Base-by-base conservation (phyloP, 2,113 vertebrate genomes). In the Callipepla squamata region DNA sequence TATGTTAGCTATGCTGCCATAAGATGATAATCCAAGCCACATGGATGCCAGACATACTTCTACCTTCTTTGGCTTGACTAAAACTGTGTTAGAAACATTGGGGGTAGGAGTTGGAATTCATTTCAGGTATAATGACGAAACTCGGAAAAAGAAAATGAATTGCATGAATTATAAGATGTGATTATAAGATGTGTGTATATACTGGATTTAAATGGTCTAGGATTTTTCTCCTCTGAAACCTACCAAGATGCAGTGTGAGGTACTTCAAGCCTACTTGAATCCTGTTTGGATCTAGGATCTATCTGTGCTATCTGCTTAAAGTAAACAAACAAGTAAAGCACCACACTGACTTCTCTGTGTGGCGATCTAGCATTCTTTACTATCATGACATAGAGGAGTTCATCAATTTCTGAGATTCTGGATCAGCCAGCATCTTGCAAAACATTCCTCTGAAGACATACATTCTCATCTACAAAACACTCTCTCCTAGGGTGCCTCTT, bases 1-100 rank as follows among this genome's bases (percentile, higher is more conserved):
- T 97, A 95, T 97, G 96, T 97, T 97, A 97, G 85, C 95, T 95
- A 95, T 97, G 96, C 93, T 96, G 95, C 95, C 97, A 92, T 97
- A 97, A 96, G 89, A 96, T 97, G 97, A 97, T 98, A 98, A 97
- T 97, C 63, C 91, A 85, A 93, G 90, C 89, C 85, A 82, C 82
- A 80, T 80, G 96, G 92, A 97, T 97, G 85, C 96, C 95, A 87
- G 68, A 28, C 96, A 97, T 97, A 95, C 73, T 97, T 97, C 93
- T 96, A 74, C 96, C 93, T 97, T 97, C 87, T 90, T 96, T 97
- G 88, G 89, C 57, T 67, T 81, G 94, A 68, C 21, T 70, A 69
- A 91, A 95, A 90, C 58, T 82, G 44, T 90, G 79, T 92, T 75
- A 91, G 80, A 95, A 96, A 93, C 21, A 22, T 16, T 76, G 48